Conservation (phyloP, 2,797 vertebrate species). For the Alca torda region DNA sequence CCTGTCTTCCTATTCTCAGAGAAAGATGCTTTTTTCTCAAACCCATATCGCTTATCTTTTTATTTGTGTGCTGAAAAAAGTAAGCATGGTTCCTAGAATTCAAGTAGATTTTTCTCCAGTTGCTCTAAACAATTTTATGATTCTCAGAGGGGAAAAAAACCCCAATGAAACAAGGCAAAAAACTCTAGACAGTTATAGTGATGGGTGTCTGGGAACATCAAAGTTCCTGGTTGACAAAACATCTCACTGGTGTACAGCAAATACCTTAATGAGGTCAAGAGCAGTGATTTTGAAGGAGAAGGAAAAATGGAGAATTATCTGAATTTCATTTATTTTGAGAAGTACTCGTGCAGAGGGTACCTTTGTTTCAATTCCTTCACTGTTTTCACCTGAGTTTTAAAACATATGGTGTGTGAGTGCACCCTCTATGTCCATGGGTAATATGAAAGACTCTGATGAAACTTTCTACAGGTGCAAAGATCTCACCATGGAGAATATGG, state of each 20-base stretch:
- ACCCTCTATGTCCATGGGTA: neutral
- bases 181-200: neutral
- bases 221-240: neutral
- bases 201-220: neutral
- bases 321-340: neutral
- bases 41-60: accelerated
- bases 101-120: neutral
- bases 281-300: neutral
- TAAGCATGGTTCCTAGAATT: neutral
- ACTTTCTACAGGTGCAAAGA: neutral
- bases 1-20: neutral
- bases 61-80: neutral
- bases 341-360: neutral
- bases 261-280: neutral
- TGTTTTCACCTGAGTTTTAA: neutral
- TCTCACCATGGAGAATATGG: neutral
- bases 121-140: neutral
- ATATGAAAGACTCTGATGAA: neutral
- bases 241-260: neutral
- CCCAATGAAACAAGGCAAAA: neutral
- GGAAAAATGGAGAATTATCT: neutral
- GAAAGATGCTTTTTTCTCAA: neutral
- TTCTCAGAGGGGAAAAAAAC: neutral
- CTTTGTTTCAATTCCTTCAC: neutral
- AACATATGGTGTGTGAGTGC: accelerated